These are phyloP conservation scores for Lordiphosa collinella DNA, from an alignment of 1,140 invertebrate genomes.

Conservation along the genomic window DNA sequence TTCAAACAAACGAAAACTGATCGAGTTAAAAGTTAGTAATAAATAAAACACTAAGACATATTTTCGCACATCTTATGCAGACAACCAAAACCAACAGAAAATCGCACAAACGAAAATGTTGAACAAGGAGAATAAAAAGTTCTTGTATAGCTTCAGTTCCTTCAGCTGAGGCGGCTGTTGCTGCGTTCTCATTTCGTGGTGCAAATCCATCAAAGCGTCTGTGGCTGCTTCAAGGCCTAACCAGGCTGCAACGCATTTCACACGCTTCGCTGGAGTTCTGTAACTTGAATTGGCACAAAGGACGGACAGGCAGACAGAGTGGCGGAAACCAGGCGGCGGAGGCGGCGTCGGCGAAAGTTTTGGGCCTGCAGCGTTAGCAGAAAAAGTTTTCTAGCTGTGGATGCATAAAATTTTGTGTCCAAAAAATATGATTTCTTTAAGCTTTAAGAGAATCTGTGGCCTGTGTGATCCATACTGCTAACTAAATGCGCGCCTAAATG, in stretches of 20 bases:
- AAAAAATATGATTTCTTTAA: slow-evolving; percentile 58
- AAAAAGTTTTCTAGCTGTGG: slow-evolving; percentile 61
- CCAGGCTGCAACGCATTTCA: slow-evolving; percentile 59
- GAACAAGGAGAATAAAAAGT: too few relatives aligned
- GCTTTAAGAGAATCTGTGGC: slow-evolving; percentile 52
- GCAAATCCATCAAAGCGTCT: slow-evolving; percentile 61
- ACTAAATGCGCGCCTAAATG: too few relatives aligned
- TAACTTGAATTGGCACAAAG: slow-evolving; percentile 67
- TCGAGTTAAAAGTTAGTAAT: too few relatives aligned
- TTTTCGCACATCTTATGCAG: too few relatives aligned
- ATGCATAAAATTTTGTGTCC: slow-evolving; percentile 59
- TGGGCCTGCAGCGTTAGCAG: slow-evolving; percentile 55
- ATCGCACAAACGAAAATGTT: too few relatives aligned
- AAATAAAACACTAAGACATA: too few relatives aligned
- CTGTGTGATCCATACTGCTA: slow-evolving; percentile 7
- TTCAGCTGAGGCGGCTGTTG: not conserved
- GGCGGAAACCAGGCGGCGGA: slow-evolving; percentile 21
- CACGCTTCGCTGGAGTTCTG: slow-evolving; percentile 71
- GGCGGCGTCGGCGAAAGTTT: slow-evolving; percentile 49
- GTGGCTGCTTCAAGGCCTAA: slow-evolving; percentile 32
- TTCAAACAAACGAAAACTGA: too few relatives aligned
- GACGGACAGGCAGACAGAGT: slow-evolving; percentile 20
- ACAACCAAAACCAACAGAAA: too few relatives aligned
- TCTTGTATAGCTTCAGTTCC: too few relatives aligned
- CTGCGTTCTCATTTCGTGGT: slow-evolving; percentile 29